Evolutionary conservation across 2,888 invertebrate genomes (phyloP).

Genomic region (Phoronis australis): DNA sequence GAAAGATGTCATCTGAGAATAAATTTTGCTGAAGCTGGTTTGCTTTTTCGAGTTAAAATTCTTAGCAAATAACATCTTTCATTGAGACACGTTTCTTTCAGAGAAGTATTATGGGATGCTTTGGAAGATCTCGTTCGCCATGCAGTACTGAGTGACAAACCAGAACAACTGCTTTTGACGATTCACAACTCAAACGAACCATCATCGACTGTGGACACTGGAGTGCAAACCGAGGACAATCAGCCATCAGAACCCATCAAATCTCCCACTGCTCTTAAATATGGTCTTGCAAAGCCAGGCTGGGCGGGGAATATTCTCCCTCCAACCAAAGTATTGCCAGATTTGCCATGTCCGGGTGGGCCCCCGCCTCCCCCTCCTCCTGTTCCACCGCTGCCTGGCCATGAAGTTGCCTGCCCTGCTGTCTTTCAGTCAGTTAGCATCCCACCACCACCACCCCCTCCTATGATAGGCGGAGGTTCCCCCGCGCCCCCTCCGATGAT

Average conservation of each 20-base stretch:
- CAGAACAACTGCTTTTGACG: not conserved
- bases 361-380: constrained; percentile 50
- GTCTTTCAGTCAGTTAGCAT: constrained; percentile 11
- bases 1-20: too few species aligned
- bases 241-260: not conserved
- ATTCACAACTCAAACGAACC: not conserved
- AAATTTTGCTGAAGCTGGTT: too few species aligned
- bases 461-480: constrained; percentile 20
- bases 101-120: too few species aligned
- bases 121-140: too few species aligned
- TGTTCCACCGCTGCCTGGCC: not conserved
- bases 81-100: too few species aligned
- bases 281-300: too few species aligned
- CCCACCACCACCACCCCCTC: constrained; percentile 48
- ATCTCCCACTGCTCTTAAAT: too few species aligned
- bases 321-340: constrained; percentile 24
- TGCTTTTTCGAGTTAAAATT: too few species aligned
- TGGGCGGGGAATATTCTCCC: constrained; percentile 19
- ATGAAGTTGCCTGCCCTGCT: not conserved
- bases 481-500: constrained; percentile 40
- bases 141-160: not conserved
- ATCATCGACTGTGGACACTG: not conserved
- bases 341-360: constrained; percentile 44
- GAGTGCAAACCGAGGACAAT: not conserved
- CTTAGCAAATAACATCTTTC: too few species aligned